Conservation (phyloP, 2,888 invertebrate genomes). For the Pecten maximus region DNA sequence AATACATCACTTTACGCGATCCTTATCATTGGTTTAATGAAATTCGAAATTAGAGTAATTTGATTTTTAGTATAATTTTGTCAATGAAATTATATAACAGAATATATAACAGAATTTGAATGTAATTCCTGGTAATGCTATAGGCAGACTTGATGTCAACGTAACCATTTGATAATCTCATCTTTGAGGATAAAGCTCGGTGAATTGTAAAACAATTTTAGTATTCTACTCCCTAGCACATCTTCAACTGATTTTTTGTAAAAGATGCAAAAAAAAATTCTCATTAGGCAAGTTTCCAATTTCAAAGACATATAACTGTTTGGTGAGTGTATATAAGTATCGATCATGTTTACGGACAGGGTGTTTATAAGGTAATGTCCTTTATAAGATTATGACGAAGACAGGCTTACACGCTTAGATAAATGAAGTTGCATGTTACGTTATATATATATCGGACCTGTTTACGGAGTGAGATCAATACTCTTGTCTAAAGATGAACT, state of each 20-base stretch:
- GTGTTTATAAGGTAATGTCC: neutral
- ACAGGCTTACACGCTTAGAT: neutral
- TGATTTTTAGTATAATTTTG: neutral
- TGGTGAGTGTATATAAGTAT: neutral
- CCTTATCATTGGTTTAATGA: neutral
- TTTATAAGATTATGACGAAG: constrained; percentile 13
- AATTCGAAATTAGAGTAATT: neutral
- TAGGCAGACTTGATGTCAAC: neutral
- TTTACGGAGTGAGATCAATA: neutral
- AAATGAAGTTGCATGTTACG: neutral
- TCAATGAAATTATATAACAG: neutral
- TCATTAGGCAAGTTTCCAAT: constrained; percentile 21
- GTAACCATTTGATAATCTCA: neutral
- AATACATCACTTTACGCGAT: too few species aligned
- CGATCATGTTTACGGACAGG: neutral
- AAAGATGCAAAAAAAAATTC: neutral
- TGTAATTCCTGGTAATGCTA: neutral
- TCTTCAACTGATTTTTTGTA: neutral
- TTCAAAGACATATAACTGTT: neutral
- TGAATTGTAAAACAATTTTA: neutral
- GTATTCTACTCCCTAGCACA: neutral
- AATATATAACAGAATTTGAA: neutral
- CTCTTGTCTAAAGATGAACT: neutral
- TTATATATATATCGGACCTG: neutral
- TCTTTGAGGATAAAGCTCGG: neutral